A percentile compares a stretch with the other conserved stretches of the same genome.
Evolutionary conservation across 1,140 invertebrate genomes (phyloP).

Genomic region (Amphibalanus amphitrite): DNA sequence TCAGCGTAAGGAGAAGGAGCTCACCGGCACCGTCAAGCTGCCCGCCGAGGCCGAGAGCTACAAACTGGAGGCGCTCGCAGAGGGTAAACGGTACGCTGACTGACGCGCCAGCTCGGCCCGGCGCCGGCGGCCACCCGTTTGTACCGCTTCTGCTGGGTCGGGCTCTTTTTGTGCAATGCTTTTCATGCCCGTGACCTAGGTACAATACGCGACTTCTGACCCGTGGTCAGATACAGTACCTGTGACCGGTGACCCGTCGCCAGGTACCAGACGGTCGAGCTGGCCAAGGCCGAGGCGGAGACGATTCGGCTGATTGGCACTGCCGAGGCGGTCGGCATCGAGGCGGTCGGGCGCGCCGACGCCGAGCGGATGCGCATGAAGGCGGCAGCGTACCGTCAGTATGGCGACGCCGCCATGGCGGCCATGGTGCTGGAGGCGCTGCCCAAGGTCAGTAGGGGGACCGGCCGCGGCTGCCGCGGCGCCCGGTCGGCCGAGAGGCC

Average conservation of each 20-base stretch:
- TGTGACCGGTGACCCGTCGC: too few species aligned
- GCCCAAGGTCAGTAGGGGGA: slow-evolving; percentile 59
- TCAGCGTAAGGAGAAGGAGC: slow-evolving; percentile 73
- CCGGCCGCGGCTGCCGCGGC: too few species aligned
- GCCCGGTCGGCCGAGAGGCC: too few species aligned
- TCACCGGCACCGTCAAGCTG: slow-evolving; percentile 72
- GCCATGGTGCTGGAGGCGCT: slow-evolving; percentile 77
- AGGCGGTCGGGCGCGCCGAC: slow-evolving; percentile 76
- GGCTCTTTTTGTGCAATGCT: too few species aligned
- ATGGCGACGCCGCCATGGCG: slow-evolving; percentile 85
- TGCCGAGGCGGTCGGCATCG: slow-evolving; percentile 79
- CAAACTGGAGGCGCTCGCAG: slow-evolving; percentile 71
- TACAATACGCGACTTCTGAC: too few species aligned
- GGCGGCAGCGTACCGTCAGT: slow-evolving; percentile 84
- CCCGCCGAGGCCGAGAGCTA: slow-evolving; percentile 89
- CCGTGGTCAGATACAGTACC: too few species aligned
- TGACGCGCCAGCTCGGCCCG: slow-evolving; percentile 1
- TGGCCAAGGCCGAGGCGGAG: slow-evolving; percentile 77
- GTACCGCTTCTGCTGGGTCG: too few species aligned
- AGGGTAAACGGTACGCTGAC: slow-evolving; percentile 37
- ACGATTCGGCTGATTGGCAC: slow-evolving; percentile 70
- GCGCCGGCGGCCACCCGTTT: too few species aligned
- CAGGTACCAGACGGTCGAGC: slow-evolving; percentile 72
- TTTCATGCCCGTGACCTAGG: too few species aligned
- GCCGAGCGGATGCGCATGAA: slow-evolving; percentile 87